Conservation (phyloP, 1,140 invertebrate genomes). For the Sarcophaga peregrina region DNA sequence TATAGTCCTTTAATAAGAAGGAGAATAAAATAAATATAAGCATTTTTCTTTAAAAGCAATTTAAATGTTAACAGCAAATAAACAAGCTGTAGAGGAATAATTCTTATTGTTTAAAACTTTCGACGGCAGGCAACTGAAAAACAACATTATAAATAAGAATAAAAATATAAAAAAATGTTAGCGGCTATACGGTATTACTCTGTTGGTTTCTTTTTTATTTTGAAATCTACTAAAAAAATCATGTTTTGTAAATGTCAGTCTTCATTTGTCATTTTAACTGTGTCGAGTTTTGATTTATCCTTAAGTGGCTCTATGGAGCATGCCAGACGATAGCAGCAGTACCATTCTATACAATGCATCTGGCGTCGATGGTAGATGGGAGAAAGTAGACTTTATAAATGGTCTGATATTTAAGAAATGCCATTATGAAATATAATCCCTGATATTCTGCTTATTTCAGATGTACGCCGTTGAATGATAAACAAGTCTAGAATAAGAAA, state of each 20-base stretch:
- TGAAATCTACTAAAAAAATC: conserved; percentile 26
- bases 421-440: neutral
- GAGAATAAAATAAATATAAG: neutral
- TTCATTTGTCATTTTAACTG: conserved; percentile 59
- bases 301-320: conserved; percentile 29
- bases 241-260: conserved; percentile 65
- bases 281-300: conserved; percentile 40
- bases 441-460: neutral
- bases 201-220: neutral
- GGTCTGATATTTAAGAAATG: conserved; percentile 5
- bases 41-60: neutral
- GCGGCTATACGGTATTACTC: neutral
- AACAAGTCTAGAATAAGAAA: neutral
- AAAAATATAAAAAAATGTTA: neutral
- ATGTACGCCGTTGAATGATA: neutral
- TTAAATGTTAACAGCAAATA: conserved; percentile 3
- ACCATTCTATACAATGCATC: neutral
- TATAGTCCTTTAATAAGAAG: neutral
- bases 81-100: neutral
- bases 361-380: neutral
- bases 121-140: conserved; percentile 3
- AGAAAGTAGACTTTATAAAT: conserved; percentile 5
- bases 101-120: neutral
- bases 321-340: neutral
- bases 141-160: conserved; percentile 14